phyloP scores from a whole-genome alignment of 30 jellyfish, hydroid and myxozoan species.

The Aurelia aurita region DNA sequence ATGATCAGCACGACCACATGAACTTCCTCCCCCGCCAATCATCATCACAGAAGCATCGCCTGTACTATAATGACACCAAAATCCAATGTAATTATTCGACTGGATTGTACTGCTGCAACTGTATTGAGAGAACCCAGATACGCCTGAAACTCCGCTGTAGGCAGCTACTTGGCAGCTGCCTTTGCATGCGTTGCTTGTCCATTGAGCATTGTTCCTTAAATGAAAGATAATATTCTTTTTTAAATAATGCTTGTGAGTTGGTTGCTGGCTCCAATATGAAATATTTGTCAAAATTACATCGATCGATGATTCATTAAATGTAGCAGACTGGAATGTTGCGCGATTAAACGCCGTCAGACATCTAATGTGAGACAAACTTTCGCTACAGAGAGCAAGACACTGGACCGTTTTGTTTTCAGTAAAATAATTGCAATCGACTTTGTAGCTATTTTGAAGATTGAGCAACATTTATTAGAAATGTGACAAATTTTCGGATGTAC shows the following conservation, averaged over 20 bases:
- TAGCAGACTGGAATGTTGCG: too few species aligned
- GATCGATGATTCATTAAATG: too few species aligned
- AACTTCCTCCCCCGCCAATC: constrained; percentile 73
- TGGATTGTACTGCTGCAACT: constrained; percentile 34
- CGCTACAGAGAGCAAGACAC: too few species aligned
- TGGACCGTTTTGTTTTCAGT: too few species aligned
- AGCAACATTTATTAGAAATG: too few species aligned
- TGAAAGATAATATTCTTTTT: too few species aligned
- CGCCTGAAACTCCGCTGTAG: constrained; percentile 22
- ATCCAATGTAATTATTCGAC: constrained; percentile 19
- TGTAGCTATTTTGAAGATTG: too few species aligned
- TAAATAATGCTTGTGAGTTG: background rate
- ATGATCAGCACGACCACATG: constrained; percentile 67
- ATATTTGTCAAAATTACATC: too few species aligned
- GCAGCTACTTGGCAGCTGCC: constrained; percentile 8
- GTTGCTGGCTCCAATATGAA: too few species aligned
- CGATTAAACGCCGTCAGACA: too few species aligned
- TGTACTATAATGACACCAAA: constrained; percentile 67
- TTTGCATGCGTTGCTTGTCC: constrained; percentile 33
- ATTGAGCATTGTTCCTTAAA: constrained; percentile 27
- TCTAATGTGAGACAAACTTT: background rate
- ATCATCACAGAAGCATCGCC: constrained; percentile 61
- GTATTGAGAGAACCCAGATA: constrained; percentile 36
- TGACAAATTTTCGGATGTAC: too few species aligned
- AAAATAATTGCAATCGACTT: too few species aligned